Base-by-base conservation (phyloP, 2,888 invertebrate species). In the Chalcis sispes region DNA sequence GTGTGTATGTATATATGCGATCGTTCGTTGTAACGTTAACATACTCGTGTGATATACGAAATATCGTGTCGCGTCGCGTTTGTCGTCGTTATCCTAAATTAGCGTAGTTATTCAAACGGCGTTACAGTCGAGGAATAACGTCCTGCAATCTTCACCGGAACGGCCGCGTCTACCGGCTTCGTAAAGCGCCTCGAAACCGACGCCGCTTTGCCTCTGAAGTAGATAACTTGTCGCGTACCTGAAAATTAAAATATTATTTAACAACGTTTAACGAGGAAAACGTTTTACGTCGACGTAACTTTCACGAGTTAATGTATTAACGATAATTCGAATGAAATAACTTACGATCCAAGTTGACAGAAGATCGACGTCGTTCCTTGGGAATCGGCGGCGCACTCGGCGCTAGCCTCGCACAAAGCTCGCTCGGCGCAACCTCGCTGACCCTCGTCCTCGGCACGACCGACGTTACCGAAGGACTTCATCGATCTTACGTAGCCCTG, bases 261-360 rank as follows among this genome's bases (percentile, higher is more conserved):
- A n/a, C n/a, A n/a, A n/a, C n/a, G n/a, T n/a, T n/a, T n/a, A n/a
- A n/a, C n/a, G n/a, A n/a, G n/a, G n/a, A n/a, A 3, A 20, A 18
- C 18, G 0, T 29, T 46, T 18, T 36, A 10, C 10, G 4, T 36
- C 10, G 36, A 7, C 36, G 10, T 36, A 36, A 36, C 36, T 36
- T 36, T 36, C 4, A 36, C 10, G 4, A 4, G 10, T 36, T 7
- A 36, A 7, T 7, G 10, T 36, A 36, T 36, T 36, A 10, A 36
- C 4, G 10, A 36, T 36, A 36, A 7, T 36, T 15, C 20, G 25
- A 36, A 58, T 23, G 32, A 32, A 42, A n/a, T 23, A 25, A 93
- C 96, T 94, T 90, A 97, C 96, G 95, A 95, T 93, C 96, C 96
- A 83, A 97, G 91, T 89, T 97, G 96, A 86, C 97, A 97, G 92